A percentile compares a stretch with the other conserved stretches of the same genome.
Conservation (phyloP, 2,888 invertebrate species). For the Cylloceria caligata region DNA sequence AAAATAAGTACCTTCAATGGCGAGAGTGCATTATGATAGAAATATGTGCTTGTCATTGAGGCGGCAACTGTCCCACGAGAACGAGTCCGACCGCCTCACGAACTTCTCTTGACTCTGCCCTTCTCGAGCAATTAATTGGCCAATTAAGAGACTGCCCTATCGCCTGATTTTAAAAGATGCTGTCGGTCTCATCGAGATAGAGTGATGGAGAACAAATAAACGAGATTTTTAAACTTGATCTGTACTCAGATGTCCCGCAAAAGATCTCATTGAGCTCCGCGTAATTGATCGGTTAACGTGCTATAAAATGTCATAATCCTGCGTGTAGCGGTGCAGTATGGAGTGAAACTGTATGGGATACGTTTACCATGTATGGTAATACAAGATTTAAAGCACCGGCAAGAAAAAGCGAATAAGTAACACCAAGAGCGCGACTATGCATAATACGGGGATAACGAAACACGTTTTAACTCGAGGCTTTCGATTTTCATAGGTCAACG, state of each 20-base stretch:
- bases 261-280: background rate
- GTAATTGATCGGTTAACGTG: constrained; percentile 55
- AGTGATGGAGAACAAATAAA: constrained; percentile 20
- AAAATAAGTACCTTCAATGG: constrained; percentile 22
- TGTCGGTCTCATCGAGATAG: constrained; percentile 36
- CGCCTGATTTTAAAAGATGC: constrained; percentile 57
- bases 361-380: constrained; percentile 70
- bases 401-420: constrained; percentile 65
- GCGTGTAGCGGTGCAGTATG: background rate
- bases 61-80: constrained; percentile 36
- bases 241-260: background rate
- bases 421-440: constrained; percentile 26
- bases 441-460: constrained; percentile 42
- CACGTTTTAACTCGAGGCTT: constrained; percentile 50
- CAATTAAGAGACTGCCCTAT: constrained; percentile 55
- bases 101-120: constrained; percentile 31
- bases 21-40: constrained; percentile 50
- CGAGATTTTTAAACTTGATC: background rate
- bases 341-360: constrained; percentile 29
- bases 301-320: constrained; percentile 54
- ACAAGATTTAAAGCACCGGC: constrained; percentile 71
- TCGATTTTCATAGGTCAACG: constrained; percentile 67
- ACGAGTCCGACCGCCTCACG: constrained; percentile 21
- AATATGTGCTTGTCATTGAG: constrained; percentile 60
- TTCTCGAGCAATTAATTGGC: constrained; percentile 57